phyloP scores from a whole-genome alignment of 2,113 vertebrate genomes.

The Podocnemis expansa region DNA sequence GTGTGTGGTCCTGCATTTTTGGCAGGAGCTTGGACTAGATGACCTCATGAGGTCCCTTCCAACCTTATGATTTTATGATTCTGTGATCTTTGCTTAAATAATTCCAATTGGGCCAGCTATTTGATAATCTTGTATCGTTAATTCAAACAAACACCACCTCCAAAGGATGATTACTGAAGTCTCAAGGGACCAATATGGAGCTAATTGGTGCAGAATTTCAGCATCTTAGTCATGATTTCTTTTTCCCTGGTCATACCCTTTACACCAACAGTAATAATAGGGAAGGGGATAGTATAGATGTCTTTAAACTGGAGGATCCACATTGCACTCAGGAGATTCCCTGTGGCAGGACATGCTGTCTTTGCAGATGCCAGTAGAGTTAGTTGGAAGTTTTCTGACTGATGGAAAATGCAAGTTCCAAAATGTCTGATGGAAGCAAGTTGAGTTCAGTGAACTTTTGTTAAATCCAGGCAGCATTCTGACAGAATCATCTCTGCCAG shows the following conservation, averaged over 20 bases:
- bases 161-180: background rate
- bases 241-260: background rate
- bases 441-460: background rate
- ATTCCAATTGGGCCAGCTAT: background rate
- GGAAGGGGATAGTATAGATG: too few relatives aligned
- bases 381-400: background rate
- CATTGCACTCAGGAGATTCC: background rate
- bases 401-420: background rate
- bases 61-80: too few relatives aligned
- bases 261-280: background rate
- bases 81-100: background rate
- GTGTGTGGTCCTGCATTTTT: too few relatives aligned
- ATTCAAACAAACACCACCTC: background rate
- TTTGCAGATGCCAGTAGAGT: background rate
- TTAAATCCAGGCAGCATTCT: background rate
- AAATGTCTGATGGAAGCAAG: background rate
- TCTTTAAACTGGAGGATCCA: background rate
- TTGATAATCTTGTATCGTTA: background rate
- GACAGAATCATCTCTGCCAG: background rate
- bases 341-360: background rate
- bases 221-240: background rate
- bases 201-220: background rate
- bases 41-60: too few relatives aligned
- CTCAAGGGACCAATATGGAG: background rate
- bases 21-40: too few relatives aligned